phyloP scores from a whole-genome alignment of 2,113 vertebrate genomes.

The Paratilapia polleni region DNA sequence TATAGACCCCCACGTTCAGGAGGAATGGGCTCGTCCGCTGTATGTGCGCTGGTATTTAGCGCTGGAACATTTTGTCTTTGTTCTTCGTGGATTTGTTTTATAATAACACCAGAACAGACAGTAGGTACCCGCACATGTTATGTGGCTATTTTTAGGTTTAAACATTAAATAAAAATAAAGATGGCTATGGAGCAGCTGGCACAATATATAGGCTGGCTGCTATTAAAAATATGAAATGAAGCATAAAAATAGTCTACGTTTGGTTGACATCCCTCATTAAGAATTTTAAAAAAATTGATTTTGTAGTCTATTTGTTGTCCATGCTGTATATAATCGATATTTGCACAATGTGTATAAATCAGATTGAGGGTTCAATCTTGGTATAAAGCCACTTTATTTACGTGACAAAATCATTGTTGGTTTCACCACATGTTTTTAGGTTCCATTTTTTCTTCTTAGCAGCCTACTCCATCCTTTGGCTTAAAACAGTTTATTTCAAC shows the following conservation, averaged over 20 bases:
- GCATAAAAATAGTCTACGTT: not conserved
- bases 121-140: not conserved
- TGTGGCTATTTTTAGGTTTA: not conserved
- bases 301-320: not conserved
- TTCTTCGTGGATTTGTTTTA: not conserved
- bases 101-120: not conserved
- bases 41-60: not conserved
- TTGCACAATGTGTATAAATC: not conserved
- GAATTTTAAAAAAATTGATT: not conserved
- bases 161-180: not conserved
- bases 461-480: too few species aligned
- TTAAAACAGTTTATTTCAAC: not conserved
- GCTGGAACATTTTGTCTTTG: not conserved
- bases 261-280: not conserved
- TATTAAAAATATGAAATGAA: not conserved
- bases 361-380: too few species aligned
- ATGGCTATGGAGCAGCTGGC: not conserved
- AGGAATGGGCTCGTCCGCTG: slow-evolving; percentile 50
- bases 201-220: not conserved
- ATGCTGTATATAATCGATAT: not conserved
- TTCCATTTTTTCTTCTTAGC: too few species aligned
- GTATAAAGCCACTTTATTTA: not conserved
- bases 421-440: not conserved
- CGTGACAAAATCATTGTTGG: not conserved
- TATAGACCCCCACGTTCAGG: not conserved